Base-by-base conservation (phyloP, 1,140 invertebrate genomes). In the Dendroctonus ponderosae region DNA sequence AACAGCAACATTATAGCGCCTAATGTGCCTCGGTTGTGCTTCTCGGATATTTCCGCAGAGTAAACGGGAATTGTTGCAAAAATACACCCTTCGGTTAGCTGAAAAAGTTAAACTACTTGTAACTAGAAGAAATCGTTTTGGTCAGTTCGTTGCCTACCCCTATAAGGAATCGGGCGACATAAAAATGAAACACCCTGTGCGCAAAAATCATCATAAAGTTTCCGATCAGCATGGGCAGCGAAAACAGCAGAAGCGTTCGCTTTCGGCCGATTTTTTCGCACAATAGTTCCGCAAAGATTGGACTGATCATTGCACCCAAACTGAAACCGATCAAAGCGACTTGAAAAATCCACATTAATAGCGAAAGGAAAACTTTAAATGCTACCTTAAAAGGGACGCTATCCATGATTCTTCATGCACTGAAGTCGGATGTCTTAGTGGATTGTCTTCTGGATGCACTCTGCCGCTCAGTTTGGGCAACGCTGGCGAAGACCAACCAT, bases 31-130 rank as follows among this genome's bases (percentile, higher is more conserved):
- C 72, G 71, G 48, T 72, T 68, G 9, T 66, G 37, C 8, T 67
- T 68, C 67, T 82, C 77, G 0, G 81, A 76, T 6, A 84, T 81
- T 72, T 84, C 83, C 8, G 79, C 79, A 3, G 83, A 77, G 65
- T 82, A 84, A 11, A 80, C 79, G 0, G 83, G 83, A 0, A 84
- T 73, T 0, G 81, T 80, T 0, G 80, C 77, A 65, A 83, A 82
- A 7, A 78, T 75, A 2, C 78, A 81, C 0, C 81, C 82, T 5
- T 78, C 73, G 0, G 79, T 77, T 5, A 81, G 6, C 63, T 65
- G 40, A 41, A 65, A 65, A 1, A 42, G 14, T 43, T 44, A 52
- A 54, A 57, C 12, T 46, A 57, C 12, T 46, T 46, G 4, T 46
- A 46, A 11, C 8, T 12, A 26, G 15, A 12, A 52, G 3, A 26